phyloP scores from a whole-genome alignment of 1,140 invertebrate species.

The Drosophila lini region DNA sequence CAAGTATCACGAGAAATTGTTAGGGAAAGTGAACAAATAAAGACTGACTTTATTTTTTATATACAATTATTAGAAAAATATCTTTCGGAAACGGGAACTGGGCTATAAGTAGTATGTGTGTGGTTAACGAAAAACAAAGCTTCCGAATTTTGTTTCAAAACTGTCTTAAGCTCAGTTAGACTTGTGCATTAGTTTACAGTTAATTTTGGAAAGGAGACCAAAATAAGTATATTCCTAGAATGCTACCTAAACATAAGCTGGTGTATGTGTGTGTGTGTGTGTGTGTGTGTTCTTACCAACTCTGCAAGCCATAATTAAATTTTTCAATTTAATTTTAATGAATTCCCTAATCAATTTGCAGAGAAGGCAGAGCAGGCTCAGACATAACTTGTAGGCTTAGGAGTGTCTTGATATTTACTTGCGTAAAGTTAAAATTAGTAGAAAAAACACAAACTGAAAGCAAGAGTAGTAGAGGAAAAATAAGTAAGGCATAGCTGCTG shows the following conservation, averaged over 20 bases:
- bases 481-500: constrained; percentile 10
- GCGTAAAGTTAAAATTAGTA: constrained; percentile 5
- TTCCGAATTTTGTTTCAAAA: neutral
- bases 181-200: neutral
- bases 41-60: neutral
- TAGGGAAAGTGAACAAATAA: neutral
- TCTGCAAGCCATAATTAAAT: constrained; percentile 1
- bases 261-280: neutral
- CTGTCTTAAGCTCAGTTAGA: neutral
- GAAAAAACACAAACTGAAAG: constrained; percentile 4
- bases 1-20: neutral
- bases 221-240: constrained; percentile 1
- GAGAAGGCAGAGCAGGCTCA: constrained; percentile 1
- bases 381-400: constrained; percentile 1
- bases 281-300: neutral
- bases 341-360: neutral
- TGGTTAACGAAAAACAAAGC: constrained; percentile 13
- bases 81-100: constrained; percentile 16
- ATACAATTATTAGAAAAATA: constrained; percentile 1
- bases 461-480: constrained; percentile 6
- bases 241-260: neutral
- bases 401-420: constrained; percentile 4
- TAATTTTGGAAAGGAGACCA: neutral
- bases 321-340: neutral
- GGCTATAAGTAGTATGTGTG: neutral